Conservation (phyloP, 2,888 invertebrate genomes). For the Bellardia bayeri region DNA sequence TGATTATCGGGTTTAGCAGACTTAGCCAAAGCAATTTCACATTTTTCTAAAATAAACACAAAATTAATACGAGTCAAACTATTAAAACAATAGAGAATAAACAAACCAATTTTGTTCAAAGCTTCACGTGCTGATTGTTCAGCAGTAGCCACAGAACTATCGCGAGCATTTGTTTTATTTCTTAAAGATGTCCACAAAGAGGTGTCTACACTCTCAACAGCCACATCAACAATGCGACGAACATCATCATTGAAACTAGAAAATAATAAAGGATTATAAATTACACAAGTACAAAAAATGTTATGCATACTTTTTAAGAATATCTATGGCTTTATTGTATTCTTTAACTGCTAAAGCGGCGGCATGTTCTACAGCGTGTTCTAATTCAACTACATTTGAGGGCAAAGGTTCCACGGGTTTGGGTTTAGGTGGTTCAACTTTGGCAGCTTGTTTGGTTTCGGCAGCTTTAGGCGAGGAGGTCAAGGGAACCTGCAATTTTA, state of each 20-base stretch:
- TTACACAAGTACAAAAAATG: background rate
- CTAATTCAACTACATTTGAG: conserved; percentile 85
- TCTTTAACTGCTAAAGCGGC: conserved; percentile 88
- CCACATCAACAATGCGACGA: conserved; percentile 86
- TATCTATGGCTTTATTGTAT: conserved; percentile 87
- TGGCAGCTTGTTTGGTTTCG: conserved; percentile 47
- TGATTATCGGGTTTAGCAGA: conserved; percentile 79
- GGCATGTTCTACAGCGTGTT: conserved; percentile 85
- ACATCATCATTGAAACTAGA: conserved; percentile 85
- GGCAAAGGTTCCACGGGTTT: conserved; percentile 82
- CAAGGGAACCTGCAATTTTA: conserved; percentile 41
- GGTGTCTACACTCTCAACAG: conserved; percentile 87
- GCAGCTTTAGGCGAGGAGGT: conserved; percentile 57
- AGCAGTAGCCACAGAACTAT: conserved; percentile 85
- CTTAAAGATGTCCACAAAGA: conserved; percentile 86
- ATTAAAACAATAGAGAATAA: background rate
- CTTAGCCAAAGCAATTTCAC: conserved; percentile 81
- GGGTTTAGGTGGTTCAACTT: conserved; percentile 57
- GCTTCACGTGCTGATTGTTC: conserved; percentile 87
- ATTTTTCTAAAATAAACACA: conserved; percentile 77
- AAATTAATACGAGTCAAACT: background rate
- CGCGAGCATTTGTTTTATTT: conserved; percentile 86
- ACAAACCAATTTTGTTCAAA: conserved; percentile 85
- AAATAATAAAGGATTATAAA: background rate
- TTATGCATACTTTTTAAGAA: conserved; percentile 84